These are phyloP conservation scores for Microtus oregoni DNA, from an alignment of 2,113 vertebrate genomes.

Conservation along the genomic window DNA sequence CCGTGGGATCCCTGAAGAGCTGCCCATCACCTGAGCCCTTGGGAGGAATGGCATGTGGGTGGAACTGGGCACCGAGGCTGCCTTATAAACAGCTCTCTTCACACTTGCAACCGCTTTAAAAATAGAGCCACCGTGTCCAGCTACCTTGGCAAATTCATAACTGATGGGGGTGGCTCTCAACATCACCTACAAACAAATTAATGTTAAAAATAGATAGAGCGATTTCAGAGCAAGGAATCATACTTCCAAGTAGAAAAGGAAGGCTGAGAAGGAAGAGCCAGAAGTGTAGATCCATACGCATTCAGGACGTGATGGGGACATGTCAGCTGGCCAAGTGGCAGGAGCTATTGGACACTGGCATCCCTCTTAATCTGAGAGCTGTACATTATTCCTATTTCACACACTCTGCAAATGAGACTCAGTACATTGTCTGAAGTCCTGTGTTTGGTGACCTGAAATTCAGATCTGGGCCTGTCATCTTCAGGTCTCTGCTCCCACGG, in stretches of 20 bases:
- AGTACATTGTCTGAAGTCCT: background rate
- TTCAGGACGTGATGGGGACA: rapidly evolving
- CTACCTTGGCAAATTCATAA: background rate
- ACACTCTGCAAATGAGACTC: background rate
- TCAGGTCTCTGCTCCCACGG: rapidly evolving
- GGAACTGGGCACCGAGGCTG: background rate
- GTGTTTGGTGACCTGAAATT: background rate
- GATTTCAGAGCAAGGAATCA: background rate
- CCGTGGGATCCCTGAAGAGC: background rate
- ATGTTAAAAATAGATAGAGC: background rate
- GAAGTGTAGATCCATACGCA: background rate
- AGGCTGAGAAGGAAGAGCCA: background rate
- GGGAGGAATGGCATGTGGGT: background rate
- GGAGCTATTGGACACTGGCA: background rate
- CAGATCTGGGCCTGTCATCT: too few species aligned
- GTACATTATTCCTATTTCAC: background rate
- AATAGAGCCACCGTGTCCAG: background rate
- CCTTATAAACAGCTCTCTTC: rapidly evolving
- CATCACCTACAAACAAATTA: background rate
- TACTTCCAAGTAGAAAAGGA: background rate
- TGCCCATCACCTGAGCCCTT: background rate
- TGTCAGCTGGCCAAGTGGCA: background rate
- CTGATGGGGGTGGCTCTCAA: background rate
- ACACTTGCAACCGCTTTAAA: background rate
- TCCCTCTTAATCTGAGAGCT: background rate